Evolutionary conservation across 2,113 vertebrate species (phyloP), one percentile per base, ranked within the genome.

Genomic region (Anseranas semipalmata): DNA sequence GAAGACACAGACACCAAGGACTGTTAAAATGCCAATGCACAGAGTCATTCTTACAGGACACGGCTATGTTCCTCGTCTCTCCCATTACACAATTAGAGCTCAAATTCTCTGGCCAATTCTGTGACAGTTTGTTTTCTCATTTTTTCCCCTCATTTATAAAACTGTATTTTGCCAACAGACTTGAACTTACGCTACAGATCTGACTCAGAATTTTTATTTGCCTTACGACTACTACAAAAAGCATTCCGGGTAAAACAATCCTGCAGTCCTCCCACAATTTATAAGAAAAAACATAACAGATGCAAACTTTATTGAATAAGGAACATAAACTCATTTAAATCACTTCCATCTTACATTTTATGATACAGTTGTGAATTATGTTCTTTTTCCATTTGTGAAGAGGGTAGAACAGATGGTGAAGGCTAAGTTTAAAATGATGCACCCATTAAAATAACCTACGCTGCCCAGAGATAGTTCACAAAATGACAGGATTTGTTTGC

Each of bases 241-340:
- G 0, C 3, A 53, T 55, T 87, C 33, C 0, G 2, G 27, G 35
- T 85, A 19, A 11, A 68, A 9, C 12, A 62, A 35, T 66, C 41
- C 41, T 72, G 18, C 45, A 39, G 19, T 12, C n/a, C 4, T 74
- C 50, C 52, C 30, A 72, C 19, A 67, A 1, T 82, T 91, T 39
- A 15, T 8, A 80, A 96, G 60, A 63, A 93, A 89, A 87, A 87
- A 25, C 2, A 3, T 88, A 89, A 84, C 53, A 89, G 24, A 93
- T 82, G 33, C 33, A 90, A 88, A 85, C 6, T 74, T 63, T 17
- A 88, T 87, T 56, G 37, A 96, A 87, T 91, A 81, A 96, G 88
- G 30, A 81, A 32, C 24, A 94, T 33, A 73, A 46, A 92, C 7
- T 39, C 43, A 68, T 82, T 96, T 96, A 96, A 96, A 85, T 76